Evolutionary conservation across 2,797 vertebrate species (phyloP).

Genomic region (Paedocypris micromegethes): DNA sequence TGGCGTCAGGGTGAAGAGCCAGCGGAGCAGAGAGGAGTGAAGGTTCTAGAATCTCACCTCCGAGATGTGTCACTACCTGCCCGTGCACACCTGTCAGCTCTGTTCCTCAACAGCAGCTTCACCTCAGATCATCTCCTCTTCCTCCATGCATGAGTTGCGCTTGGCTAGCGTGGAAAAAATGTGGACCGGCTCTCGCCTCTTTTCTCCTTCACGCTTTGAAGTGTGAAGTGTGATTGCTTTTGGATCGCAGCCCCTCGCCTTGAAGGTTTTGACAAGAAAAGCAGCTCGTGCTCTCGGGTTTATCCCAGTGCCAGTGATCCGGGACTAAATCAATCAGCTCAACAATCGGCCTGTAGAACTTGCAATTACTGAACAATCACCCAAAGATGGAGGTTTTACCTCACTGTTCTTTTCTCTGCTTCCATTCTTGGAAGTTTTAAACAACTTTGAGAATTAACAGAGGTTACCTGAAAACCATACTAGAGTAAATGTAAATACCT

Average conservation of each 20-base stretch:
- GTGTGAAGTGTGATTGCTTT: conserved; percentile 80
- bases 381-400: conserved; percentile 35
- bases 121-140: conserved; percentile 78
- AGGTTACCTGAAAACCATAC: no score
- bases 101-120: conserved; percentile 69
- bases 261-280: conserved; percentile 78
- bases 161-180: conserved; percentile 67
- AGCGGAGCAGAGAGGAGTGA: conserved; percentile 30
- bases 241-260: conserved; percentile 70
- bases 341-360: conserved; percentile 59
- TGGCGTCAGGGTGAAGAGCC: conserved; percentile 44
- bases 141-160: conserved; percentile 72
- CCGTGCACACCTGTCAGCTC: conserved; percentile 74
- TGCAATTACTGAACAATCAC: conserved; percentile 73
- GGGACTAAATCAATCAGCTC: conserved; percentile 77
- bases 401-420: no score
- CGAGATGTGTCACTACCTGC: conserved; percentile 74
- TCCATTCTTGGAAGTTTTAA: no score
- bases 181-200: conserved; percentile 66
- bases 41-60: conserved; percentile 45
- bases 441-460: no score
- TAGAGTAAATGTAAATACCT: no score
- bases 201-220: conserved; percentile 72
- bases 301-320: conserved; percentile 72
- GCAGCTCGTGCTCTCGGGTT: conserved; percentile 71